Conservation (phyloP, 1,140 invertebrate genomes). For the Aphelenchoides besseyi region DNA sequence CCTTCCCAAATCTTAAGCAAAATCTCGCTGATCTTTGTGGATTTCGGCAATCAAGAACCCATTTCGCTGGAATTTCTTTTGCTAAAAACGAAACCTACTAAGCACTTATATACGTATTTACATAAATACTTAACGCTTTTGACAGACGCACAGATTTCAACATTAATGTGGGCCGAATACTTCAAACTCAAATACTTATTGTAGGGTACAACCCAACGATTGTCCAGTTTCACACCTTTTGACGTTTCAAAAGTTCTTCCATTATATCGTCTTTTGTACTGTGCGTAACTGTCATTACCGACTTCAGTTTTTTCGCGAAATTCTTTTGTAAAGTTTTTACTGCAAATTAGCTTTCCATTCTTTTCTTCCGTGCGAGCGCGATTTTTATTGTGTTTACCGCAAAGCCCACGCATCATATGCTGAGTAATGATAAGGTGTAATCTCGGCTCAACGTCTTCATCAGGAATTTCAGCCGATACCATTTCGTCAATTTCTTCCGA, state of each 20-base stretch:
- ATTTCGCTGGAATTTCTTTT: too few species aligned
- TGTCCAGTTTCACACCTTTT: conserved; percentile 60
- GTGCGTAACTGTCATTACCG: conserved; percentile 26
- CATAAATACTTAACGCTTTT: conserved; percentile 66
- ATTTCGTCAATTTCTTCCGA: conserved; percentile 64
- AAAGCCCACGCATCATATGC: conserved; percentile 63
- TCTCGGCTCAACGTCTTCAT: conserved; percentile 63
- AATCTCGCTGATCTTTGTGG: too few species aligned
- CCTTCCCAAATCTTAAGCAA: too few species aligned
- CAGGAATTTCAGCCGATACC: conserved; percentile 68
- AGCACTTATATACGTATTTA: conserved; percentile 63
- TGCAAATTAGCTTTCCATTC: conserved; percentile 38
- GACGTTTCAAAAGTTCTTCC: background rate
- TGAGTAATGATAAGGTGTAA: conserved; percentile 62
- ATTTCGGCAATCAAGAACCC: too few species aligned
- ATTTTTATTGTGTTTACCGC: conserved; percentile 45
- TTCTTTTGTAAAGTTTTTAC: conserved; percentile 40
- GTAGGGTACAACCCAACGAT: conserved; percentile 67
- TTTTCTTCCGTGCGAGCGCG: conserved; percentile 47
- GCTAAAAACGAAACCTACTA: too few species aligned
- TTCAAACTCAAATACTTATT: conserved; percentile 65
- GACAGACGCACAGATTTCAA: conserved; percentile 66
- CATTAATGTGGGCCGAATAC: conserved; percentile 66
- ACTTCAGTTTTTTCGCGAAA: conserved; percentile 23
- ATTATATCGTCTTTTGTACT: conserved; percentile 40